Evolutionary conservation across 2,113 vertebrate species (phyloP), one percentile per base, ranked within the genome.

Genomic region (Rousettus leschenaultii): DNA sequence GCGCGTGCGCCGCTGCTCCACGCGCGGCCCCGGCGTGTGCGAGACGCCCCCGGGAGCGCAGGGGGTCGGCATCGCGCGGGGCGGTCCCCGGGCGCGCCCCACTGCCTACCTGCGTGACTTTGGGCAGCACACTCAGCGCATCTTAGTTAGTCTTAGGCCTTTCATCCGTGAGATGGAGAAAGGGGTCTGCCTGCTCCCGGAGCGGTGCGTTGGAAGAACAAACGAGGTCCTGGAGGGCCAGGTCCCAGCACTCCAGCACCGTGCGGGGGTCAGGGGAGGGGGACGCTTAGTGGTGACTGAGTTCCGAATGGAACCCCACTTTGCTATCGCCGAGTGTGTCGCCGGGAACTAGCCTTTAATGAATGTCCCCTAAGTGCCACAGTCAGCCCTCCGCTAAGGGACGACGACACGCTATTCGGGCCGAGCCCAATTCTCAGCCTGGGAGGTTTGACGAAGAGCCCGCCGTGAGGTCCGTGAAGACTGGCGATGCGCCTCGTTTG

Each of bases 1-100:
- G 75, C 92, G 82, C 89, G 21, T 68, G 84, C 87, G 84, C 79
- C 10, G 68, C 88, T 30, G 40, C 59, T 38, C 5, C n/a, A 5
- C 6, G 6, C 13, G 5, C 6, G 22, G 53, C 48, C 22, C 8
- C 0, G 12, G 35, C 18, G 11, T 8, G 40, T 16, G 85, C 10
- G 11, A 53, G 33, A 0, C 0, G 59, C 35, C 55, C 4, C 5
- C 0, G 12, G 38, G 33, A 33, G 22, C 21, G 15, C 7, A 19
- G 28, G 26, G 10, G 43, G 15, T 5, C 9, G 13, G 16, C 2
- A 38, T 30, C 3, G 7, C 30, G 21, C 22, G 14, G 5, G 55
- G 43, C 8, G 22, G 21, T 38, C 38, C n/a, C 21, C 35, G 0
- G 33, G 45, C 9, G 45, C 9, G 24, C 38, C 45, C 77, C 48